Evolutionary conservation across 2,113 vertebrate genomes (phyloP).

Genomic region (Megaleporinus macrocephalus): DNA sequence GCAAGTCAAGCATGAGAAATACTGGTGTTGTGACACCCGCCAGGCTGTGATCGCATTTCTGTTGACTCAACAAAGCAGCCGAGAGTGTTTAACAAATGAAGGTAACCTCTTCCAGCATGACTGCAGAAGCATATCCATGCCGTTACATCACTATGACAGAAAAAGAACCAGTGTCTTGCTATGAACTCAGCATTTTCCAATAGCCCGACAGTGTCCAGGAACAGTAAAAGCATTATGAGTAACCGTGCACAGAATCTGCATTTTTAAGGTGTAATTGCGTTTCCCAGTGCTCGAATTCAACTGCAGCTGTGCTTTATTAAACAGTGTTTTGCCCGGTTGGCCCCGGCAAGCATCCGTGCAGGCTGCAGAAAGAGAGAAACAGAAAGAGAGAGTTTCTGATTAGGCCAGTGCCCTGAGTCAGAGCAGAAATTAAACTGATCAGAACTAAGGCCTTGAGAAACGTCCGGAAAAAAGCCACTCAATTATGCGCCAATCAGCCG

Average conservation of each 20-base stretch:
- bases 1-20: slow-evolving; percentile 18
- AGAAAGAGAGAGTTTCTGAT: slow-evolving; percentile 32
- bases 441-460: slow-evolving; percentile 53
- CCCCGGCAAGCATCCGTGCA: slow-evolving; percentile 6
- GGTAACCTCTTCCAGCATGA: background rate
- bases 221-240: background rate
- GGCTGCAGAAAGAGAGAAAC: background rate
- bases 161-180: background rate
- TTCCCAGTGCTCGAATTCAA: slow-evolving; percentile 33
- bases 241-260: background rate
- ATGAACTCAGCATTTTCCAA: background rate
- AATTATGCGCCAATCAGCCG: slow-evolving; percentile 59
- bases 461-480: slow-evolving; percentile 51
- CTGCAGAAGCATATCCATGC: background rate
- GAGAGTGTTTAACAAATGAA: slow-evolving; percentile 13
- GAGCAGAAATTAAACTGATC: slow-evolving; percentile 53
- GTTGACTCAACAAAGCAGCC: background rate
- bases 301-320: slow-evolving; percentile 46
- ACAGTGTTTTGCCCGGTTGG: background rate
- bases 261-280: slow-evolving; percentile 27
- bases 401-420: slow-evolving; percentile 46
- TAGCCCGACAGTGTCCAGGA: background rate
- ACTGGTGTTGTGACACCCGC: slow-evolving; percentile 6
- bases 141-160: background rate
- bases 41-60: slow-evolving; percentile 2